Base-by-base conservation (phyloP, 2,888 invertebrate genomes). In the Hypomecis punctinalis region DNA sequence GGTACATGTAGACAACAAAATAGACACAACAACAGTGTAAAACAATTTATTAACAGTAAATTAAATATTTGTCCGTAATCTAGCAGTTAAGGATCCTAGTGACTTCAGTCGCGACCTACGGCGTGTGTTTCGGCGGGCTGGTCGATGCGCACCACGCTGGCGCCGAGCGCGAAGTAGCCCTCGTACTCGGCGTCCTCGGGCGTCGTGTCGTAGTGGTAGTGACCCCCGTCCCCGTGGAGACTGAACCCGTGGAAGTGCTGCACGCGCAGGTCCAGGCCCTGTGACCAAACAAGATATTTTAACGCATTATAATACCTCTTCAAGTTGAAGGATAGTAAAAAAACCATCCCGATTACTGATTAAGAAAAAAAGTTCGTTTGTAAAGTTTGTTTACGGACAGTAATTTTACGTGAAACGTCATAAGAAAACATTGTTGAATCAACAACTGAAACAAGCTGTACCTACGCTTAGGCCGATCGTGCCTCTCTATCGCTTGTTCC, bases 221-320 rank as follows among this genome's bases (percentile, higher is more conserved):
- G 99, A 0, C 99, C 99, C 72, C 97, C 98, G 92, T 96, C 96
- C 63, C 96, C 96, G 84, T 96, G 96, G 79, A 94, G 90, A 73
- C 97, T 96, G 87, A 97, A 97, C 82, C 98, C 98, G 90, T 99
- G 99, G 87, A 99, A 99, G 92, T 99, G 99, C 88, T 99, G 99
- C 70, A 98, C 95, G 76, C 99, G 95, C 70, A 99, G 94, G 91
- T 98, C 98, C 83, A 98, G 90, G 35, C 95, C 98, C 98, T 98
- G 80, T 6, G 40, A 5, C 6, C n/a, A 0, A 8, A 13, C 13
- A 11, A 0, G 7, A 37, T 7, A 37, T 7, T 6, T 39, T 39
- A 6, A 39, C 7, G 1, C 9, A 33, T 13, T 37, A 7, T 51
- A 36, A 5, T 13, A 37, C 23, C 23, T 23, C 23, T 23, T 23